Evolutionary conservation across 1,140 invertebrate species (phyloP), one percentile per base, ranked within the genome.

Genomic region (Tetramorium alpestre): DNA sequence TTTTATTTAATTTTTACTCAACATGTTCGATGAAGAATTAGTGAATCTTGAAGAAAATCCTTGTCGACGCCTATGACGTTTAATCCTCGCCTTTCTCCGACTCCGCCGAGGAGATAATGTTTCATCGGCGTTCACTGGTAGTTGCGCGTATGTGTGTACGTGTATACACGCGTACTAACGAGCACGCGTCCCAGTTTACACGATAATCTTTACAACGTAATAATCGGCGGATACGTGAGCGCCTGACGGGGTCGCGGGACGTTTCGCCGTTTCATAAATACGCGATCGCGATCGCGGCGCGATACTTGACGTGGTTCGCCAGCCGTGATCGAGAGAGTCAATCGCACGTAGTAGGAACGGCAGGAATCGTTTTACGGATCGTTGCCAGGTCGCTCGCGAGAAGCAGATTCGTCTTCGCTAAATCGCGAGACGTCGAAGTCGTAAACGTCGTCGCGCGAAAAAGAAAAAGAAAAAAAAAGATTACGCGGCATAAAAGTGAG

Each of bases 141-240:
- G 62, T 69, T 56, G 49, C 28, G 16, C 11, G 18, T 38, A 5
- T 4, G n/a, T 54, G 44, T 22, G 33, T 44, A n/a, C 10, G 10
- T 25, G 18, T 38, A 33, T 22, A 58, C 33, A 62, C 44, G 62
- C 41, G 54, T 65, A 64, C 76, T 87, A 87, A 87, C 73, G n/a
- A 88, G 75, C 85, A 76, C 87, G 84, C 76, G 81, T 72, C 81
- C 88, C 64, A 85, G 90, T 90, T 90, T 90, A 87, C 90, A 90
- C 87, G 90, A 81, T 88, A 90, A 91, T 91, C 90, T 73, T 90
- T 86, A 86, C 89, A 89, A 91, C 89, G 88, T 90, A 91, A 92
- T 92, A 90, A 92, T 90, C 85, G 78, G 67, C 62, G 87, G 60
- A 75, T 82, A 84, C 81, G 64, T 64, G 77, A 76, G 44, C 41